Conservation (phyloP, 1,140 invertebrate species). For the Temnothorax nylanderi region DNA sequence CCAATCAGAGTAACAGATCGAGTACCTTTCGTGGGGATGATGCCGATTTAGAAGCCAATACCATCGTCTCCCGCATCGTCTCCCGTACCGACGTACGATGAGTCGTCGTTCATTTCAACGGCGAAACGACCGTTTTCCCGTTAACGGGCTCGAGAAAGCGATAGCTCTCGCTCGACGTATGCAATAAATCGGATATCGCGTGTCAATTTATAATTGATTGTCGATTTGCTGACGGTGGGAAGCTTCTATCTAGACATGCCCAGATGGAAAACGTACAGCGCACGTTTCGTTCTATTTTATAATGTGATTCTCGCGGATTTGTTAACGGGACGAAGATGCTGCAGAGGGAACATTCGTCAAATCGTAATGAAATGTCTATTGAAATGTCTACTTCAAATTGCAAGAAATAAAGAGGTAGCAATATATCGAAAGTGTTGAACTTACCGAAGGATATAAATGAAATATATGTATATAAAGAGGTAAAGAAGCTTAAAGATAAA, state of each 20-base stretch:
- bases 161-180: slow-evolving; percentile 25
- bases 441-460: neutral
- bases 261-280: neutral
- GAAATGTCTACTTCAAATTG: neutral
- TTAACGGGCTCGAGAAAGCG: slow-evolving; percentile 31
- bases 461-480: neutral
- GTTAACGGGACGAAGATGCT: neutral
- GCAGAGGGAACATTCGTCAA: neutral
- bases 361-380: neutral
- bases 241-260: neutral
- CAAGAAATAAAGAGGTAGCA: neutral
- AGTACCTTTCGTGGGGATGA: neutral
- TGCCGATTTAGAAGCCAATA: slow-evolving; percentile 60
- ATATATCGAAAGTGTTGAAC: neutral
- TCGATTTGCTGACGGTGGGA: slow-evolving; percentile 9
- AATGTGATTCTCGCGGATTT: neutral
- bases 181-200: slow-evolving; percentile 39
- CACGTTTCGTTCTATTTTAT: neutral
- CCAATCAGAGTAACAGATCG: slow-evolving; percentile 52
- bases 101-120: slow-evolving; percentile 11
- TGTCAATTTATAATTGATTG: slow-evolving; percentile 53
- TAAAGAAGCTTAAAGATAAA: neutral
- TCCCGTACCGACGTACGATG: slow-evolving; percentile 11
- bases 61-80: slow-evolving; percentile 19
- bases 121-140: slow-evolving; percentile 14